Evolutionary conservation across 2,113 vertebrate genomes (phyloP).

Genomic region (Chiloscyllium plagiosum): DNA sequence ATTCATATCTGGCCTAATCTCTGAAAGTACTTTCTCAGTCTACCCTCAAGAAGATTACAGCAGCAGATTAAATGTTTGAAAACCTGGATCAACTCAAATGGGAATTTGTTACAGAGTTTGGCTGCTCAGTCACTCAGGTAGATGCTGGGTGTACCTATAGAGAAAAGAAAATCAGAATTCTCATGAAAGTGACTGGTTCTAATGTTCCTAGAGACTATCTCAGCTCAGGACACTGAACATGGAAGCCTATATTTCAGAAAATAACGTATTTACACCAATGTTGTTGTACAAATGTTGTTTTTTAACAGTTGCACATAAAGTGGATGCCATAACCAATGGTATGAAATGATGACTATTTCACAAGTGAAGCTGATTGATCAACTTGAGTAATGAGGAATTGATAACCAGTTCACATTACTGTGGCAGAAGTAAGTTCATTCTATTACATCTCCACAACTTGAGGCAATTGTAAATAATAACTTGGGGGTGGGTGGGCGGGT

Average conservation of each 20-base stretch:
- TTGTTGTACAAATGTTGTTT: background rate
- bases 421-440: background rate
- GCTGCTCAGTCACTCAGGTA: background rate
- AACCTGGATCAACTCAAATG: background rate
- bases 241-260: background rate
- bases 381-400: background rate
- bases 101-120: background rate
- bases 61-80: background rate
- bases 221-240: background rate
- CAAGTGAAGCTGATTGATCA: background rate
- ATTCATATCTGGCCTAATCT: background rate
- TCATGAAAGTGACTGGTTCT: background rate
- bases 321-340: background rate
- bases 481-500: background rate
- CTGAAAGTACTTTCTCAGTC: background rate
- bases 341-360: background rate
- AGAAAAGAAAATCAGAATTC: background rate
- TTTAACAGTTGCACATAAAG: background rate
- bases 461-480: background rate
- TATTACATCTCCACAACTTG: background rate
- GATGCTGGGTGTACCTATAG: background rate
- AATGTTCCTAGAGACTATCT: background rate
- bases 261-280: background rate
- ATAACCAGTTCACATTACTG: background rate
- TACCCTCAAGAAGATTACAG: background rate